A percentile compares a stretch with the other conserved stretches of the same genome.
Evolutionary conservation across 2,888 invertebrate genomes (phyloP).

Genomic region (Hydroisotoma schaefferi): DNA sequence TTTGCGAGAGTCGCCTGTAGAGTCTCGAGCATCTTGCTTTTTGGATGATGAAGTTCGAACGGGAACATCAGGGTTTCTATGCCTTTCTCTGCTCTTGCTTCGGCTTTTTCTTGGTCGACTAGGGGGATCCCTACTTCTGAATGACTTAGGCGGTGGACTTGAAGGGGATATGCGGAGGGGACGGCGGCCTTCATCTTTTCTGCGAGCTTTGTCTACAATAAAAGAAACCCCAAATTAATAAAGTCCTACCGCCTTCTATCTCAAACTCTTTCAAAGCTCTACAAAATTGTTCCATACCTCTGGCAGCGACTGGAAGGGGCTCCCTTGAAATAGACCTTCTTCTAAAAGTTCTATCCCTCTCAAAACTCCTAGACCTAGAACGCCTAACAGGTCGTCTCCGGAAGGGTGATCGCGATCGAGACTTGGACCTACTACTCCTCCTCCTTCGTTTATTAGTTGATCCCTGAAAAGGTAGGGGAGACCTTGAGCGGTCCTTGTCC

Average conservation of each 20-base stretch:
- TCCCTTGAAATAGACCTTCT: slow-evolving; percentile 5
- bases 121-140: neutral
- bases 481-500: neutral
- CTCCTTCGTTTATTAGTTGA: neutral
- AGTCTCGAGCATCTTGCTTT: neutral
- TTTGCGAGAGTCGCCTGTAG: neutral
- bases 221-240: no score
- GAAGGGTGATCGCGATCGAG: slow-evolving; percentile 2
- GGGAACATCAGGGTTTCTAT: neutral
- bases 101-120: neutral
- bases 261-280: no score
- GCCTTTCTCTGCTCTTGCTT: neutral
- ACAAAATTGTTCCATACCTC: neutral
- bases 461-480: neutral
- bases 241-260: no score
- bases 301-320: neutral
- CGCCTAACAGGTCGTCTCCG: neutral
- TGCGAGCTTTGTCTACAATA: neutral
- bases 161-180: neutral
- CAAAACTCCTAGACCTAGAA: neutral
- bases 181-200: neutral
- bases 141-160: neutral
- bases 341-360: neutral
- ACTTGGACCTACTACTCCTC: neutral
- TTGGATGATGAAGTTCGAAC: neutral